phyloP scores from a whole-genome alignment of 2,113 vertebrate species.

The Misgurnus mizolepis region DNA sequence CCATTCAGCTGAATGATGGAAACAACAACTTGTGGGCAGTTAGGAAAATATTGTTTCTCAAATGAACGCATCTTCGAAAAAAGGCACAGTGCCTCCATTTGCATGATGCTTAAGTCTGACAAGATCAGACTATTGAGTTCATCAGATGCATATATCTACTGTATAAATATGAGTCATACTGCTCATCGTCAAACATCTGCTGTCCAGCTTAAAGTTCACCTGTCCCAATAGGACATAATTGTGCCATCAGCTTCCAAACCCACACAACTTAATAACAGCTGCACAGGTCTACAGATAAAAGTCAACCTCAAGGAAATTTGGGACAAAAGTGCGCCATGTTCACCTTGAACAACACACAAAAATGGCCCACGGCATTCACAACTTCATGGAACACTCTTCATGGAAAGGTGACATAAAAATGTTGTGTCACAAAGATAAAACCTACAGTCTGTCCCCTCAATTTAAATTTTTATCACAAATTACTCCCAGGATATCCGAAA shows the following conservation, averaged over 20 bases:
- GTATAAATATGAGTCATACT: background rate
- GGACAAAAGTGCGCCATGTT: background rate
- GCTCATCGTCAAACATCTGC: background rate
- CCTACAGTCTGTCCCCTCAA: too few species aligned
- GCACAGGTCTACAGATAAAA: background rate
- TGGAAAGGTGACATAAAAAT: background rate
- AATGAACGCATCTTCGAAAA: background rate
- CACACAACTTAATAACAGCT: background rate
- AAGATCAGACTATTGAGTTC: background rate
- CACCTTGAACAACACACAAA: background rate
- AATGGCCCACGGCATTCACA: background rate
- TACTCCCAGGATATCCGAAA: too few species aligned
- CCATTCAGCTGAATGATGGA: background rate
- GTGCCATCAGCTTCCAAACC: background rate
- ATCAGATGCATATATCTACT: background rate
- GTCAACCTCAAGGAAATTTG: conserved; percentile 12
- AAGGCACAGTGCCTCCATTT: background rate
- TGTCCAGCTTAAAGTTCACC: background rate
- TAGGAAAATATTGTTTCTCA: background rate
- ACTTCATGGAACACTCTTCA: background rate
- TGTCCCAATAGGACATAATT: background rate
- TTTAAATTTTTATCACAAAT: too few species aligned
- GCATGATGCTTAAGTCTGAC: background rate
- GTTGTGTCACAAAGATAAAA: too few species aligned
- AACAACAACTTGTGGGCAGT: background rate